Evolutionary conservation across 1,140 invertebrate genomes (phyloP).

Genomic region (Ptiloglossa arizonensis): DNA sequence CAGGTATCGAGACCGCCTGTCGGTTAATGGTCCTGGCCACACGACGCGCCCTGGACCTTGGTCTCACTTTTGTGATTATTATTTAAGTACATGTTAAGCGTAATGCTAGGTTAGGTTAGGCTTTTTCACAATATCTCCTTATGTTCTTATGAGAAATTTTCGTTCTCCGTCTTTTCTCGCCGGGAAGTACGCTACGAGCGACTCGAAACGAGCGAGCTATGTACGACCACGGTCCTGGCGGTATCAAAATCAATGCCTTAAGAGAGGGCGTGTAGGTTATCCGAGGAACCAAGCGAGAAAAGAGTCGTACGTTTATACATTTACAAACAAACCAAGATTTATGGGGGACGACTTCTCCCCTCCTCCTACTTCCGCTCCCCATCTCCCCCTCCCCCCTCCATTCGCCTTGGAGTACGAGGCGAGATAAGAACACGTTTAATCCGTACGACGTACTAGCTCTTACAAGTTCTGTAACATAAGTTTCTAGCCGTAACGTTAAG

Average conservation of each 20-base stretch:
- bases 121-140: constrained; percentile 45
- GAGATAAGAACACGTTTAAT: constrained; percentile 46
- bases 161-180: background rate
- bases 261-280: background rate
- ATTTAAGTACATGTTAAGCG: constrained; percentile 70
- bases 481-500: constrained; percentile 60
- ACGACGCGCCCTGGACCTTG: constrained; percentile 71
- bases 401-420: background rate
- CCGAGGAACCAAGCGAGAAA: constrained; percentile 4
- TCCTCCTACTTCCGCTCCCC: too few species aligned
- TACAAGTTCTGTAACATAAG: constrained; percentile 67
- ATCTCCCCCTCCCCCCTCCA: too few species aligned
- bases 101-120: constrained; percentile 49
- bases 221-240: too few species aligned
- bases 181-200: too few species aligned
- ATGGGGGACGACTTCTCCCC: background rate
- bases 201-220: too few species aligned
- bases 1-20: constrained; percentile 65
- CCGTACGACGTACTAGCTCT: constrained; percentile 54
- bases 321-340: background rate
- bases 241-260: too few species aligned
- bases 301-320: constrained; percentile 22
- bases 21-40: constrained; percentile 60
- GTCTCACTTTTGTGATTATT: constrained; percentile 81
- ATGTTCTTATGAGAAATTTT: constrained; percentile 3